phyloP scores from a whole-genome alignment of 2,113 vertebrate genomes.

The Nematolebias whitei region DNA sequence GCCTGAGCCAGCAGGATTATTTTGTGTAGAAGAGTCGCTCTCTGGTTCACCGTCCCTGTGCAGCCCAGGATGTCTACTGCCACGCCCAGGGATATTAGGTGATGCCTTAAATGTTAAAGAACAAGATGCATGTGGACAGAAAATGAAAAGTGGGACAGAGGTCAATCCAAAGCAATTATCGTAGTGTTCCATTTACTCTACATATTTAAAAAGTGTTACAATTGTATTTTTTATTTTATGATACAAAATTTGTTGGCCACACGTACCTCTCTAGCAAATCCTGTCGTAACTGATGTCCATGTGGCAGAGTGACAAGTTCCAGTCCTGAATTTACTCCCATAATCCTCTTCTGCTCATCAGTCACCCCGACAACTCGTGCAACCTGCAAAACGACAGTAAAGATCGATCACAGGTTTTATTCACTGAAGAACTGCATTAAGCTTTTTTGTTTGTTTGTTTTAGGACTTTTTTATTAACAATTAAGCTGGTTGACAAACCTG shows the following conservation, averaged over 20 bases:
- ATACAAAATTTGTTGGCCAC: conserved; percentile 18
- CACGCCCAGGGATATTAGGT: conserved; percentile 81
- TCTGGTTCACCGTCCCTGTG: conserved; percentile 81
- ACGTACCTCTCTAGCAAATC: conserved; percentile 87
- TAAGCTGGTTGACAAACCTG: no score
- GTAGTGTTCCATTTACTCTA: background rate
- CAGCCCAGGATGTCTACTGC: conserved; percentile 89
- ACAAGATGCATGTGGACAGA: background rate
- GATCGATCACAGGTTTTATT: conserved; percentile 3
- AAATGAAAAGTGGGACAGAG: background rate
- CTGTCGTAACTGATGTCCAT: conserved; percentile 83
- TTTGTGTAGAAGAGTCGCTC: conserved; percentile 81
- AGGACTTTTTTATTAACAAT: no score
- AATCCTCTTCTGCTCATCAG: conserved; percentile 75
- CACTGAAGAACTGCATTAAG: no score
- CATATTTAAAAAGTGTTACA: background rate
- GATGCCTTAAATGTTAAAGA: conserved; percentile 75
- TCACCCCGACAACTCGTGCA: conserved; percentile 81
- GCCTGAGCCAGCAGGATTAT: conserved; percentile 83
- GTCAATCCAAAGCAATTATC: background rate
- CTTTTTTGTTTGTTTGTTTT: no score
- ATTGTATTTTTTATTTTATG: background rate
- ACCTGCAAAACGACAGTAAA: conserved; percentile 70
- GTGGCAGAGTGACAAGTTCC: conserved; percentile 87
- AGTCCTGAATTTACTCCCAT: conserved; percentile 88